A percentile compares a stretch with the other conserved stretches of the same genome.
These are phyloP conservation scores for Dendronephthya gigantea DNA, from an alignment of 64 coral and sea anemone species.

Conservation along the genomic window DNA sequence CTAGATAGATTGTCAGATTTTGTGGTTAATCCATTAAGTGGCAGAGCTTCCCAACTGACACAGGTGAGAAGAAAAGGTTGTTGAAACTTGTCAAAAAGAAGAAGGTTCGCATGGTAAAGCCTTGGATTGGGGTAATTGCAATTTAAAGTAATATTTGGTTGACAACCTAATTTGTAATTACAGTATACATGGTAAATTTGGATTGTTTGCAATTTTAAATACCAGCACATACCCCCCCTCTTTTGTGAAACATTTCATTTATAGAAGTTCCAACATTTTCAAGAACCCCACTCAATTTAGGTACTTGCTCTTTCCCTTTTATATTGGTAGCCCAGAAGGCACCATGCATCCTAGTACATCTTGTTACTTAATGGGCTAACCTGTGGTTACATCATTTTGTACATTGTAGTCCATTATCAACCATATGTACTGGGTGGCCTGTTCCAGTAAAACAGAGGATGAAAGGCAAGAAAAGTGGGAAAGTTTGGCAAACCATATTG, in stretches of 20 bases:
- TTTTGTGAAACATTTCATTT: no score
- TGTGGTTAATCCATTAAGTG: no score
- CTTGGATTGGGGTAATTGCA: slow-evolving; percentile 12
- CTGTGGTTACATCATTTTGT: no score
- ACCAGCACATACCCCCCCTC: no score
- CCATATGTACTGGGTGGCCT: slow-evolving; percentile 33
- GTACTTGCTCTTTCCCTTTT: no score
- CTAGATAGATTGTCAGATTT: no score
- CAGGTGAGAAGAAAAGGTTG: background rate
- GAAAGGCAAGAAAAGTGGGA: slow-evolving; percentile 9
- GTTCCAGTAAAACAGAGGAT: background rate
- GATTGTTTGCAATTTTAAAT: background rate
- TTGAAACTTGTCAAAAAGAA: background rate
- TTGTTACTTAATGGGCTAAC: no score
- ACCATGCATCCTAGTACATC: no score
- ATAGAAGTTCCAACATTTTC: no score
- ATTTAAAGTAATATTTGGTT: background rate
- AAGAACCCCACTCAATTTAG: no score
- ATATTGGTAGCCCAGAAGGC: no score
- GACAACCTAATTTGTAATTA: background rate
- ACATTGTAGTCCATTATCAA: slow-evolving; percentile 23
- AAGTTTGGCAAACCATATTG: background rate
- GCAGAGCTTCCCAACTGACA: no score
- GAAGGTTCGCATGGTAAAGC: background rate
- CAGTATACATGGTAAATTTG: background rate